phyloP scores from a whole-genome alignment of 1,140 invertebrate species.

The Helicoverpa armigera region DNA sequence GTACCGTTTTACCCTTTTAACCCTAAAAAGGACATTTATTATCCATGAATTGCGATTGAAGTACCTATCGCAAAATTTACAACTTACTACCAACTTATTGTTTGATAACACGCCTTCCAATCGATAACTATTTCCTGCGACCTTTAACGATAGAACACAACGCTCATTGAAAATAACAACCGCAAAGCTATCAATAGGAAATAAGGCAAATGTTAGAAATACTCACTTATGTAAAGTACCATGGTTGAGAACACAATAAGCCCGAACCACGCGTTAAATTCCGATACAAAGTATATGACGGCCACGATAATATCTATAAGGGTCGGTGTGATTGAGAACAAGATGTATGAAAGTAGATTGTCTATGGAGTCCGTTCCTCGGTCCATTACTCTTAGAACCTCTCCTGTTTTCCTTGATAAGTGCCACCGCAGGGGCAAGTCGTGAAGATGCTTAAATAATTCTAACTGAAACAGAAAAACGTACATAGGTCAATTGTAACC shows the following conservation, averaged over 20 bases:
- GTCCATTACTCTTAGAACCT: slow-evolving; percentile 98
- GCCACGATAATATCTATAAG: slow-evolving; percentile 97
- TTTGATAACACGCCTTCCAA: neutral
- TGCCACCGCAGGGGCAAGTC: slow-evolving; percentile 96
- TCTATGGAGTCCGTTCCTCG: slow-evolving; percentile 98
- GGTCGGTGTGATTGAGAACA: slow-evolving; percentile 96
- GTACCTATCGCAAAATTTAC: neutral
- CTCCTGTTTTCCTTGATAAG: slow-evolving; percentile 96
- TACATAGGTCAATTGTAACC: neutral
- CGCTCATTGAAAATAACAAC: neutral
- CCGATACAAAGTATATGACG: slow-evolving; percentile 94
- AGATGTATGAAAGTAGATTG: slow-evolving; percentile 95
- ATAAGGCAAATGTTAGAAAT: neutral
- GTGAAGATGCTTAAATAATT: slow-evolving; percentile 95
- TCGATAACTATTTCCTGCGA: neutral
- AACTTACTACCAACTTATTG: neutral
- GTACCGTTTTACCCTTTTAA: no score
- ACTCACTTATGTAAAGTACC: slow-evolving; percentile 96
- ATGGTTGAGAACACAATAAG: slow-evolving; percentile 97
- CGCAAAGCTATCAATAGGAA: neutral
- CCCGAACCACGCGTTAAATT: slow-evolving; percentile 97
- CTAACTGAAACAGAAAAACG: slow-evolving; percentile 85
- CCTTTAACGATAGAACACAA: neutral
- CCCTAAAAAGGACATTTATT: neutral
- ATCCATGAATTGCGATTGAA: neutral